A percentile compares a stretch with the other conserved stretches of the same genome.
These are phyloP conservation scores for Ormyrus rosae DNA, from an alignment of 2,888 invertebrate species.

Conservation along the genomic window DNA sequence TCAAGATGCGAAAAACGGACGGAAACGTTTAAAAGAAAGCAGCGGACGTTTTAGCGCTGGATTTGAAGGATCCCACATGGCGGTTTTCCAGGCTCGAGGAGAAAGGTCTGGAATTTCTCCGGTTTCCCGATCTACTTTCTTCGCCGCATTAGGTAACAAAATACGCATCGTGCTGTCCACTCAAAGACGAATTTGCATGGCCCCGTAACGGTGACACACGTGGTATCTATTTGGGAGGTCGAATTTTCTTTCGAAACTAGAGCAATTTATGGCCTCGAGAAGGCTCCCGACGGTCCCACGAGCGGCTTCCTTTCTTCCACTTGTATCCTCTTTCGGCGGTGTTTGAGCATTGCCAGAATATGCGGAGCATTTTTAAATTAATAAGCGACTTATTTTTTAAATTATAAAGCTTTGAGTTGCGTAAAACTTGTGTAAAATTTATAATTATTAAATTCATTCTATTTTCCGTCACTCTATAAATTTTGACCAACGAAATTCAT, in stretches of 20 bases:
- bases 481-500: not conserved
- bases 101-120: constrained; percentile 47
- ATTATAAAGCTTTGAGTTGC: constrained; percentile 14
- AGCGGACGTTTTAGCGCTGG: too few relatives aligned
- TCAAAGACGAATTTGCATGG: constrained; percentile 65
- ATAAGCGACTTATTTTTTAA: constrained; percentile 22
- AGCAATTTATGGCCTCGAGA: constrained; percentile 71
- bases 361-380: not conserved
- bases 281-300: constrained; percentile 55
- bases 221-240: constrained; percentile 63
- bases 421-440: too few relatives aligned
- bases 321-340: constrained; percentile 5
- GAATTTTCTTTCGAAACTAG: constrained; percentile 68
- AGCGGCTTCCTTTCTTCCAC: constrained; percentile 39
- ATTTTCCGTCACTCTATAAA: not conserved
- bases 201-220: constrained; percentile 62
- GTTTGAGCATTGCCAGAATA: constrained; percentile 5
- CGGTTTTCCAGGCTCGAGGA: constrained; percentile 32
- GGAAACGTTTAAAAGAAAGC: too few relatives aligned
- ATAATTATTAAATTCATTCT: not conserved
- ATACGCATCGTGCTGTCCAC: constrained; percentile 33
- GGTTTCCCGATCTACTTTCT: constrained; percentile 51
- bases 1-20: too few relatives aligned
- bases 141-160: constrained; percentile 39
- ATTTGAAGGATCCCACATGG: too few relatives aligned